These are phyloP conservation scores for Dinocampus coccinellae DNA, from an alignment of 2,888 invertebrate species.

Conservation along the genomic window DNA sequence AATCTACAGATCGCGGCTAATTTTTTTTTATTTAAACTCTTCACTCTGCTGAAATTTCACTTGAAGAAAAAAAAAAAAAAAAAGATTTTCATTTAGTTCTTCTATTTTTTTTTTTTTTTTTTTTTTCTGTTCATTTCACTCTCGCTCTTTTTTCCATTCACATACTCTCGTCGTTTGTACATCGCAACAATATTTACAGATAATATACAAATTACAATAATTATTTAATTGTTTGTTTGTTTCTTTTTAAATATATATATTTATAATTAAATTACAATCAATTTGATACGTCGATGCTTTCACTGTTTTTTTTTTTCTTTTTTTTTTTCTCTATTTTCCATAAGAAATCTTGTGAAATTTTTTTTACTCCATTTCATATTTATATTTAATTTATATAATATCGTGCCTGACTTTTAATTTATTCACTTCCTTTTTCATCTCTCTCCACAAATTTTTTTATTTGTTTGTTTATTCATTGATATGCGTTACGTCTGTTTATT, in stretches of 20 bases:
- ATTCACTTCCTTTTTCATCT: not conserved
- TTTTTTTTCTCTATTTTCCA: not conserved
- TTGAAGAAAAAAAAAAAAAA: no score
- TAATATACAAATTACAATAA: slow-evolving; percentile 64
- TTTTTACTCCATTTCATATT: not conserved
- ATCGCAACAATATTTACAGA: slow-evolving; percentile 67
- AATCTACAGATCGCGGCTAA: not conserved
- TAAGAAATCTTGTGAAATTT: slow-evolving; percentile 7
- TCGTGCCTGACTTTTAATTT: not conserved
- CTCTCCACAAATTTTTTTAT: not conserved
- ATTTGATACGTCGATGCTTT: not conserved
- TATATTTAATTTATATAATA: not conserved
- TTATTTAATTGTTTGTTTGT: slow-evolving; percentile 27
- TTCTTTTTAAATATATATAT: slow-evolving; percentile 15
- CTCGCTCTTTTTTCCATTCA: not conserved
- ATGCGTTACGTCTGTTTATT: slow-evolving; percentile 63
- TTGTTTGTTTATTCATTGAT: slow-evolving; percentile 49
- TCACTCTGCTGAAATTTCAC: not conserved
- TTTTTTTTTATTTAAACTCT: not conserved
- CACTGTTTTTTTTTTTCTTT: not conserved
- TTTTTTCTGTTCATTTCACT: slow-evolving; percentile 2
- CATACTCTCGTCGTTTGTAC: slow-evolving; percentile 46
- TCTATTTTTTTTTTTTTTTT: slow-evolving; percentile 35
- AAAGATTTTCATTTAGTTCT: slow-evolving; percentile 17
- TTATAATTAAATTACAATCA: slow-evolving; percentile 11